phyloP scores from a whole-genome alignment of 2,797 vertebrate genomes.

The Sebastes nivosus region DNA sequence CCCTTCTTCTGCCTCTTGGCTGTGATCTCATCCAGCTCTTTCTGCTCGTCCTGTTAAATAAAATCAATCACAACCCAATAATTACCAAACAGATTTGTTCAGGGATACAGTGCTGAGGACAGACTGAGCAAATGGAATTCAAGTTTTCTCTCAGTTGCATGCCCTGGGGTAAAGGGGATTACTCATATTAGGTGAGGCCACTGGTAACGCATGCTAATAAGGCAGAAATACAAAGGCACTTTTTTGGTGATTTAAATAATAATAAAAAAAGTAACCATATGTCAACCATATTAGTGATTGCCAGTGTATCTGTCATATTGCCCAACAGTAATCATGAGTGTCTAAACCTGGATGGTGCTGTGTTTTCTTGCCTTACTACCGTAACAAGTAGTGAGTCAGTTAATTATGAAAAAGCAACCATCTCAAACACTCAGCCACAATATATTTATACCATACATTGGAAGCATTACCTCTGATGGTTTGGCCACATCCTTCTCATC shows the following conservation, averaged over 20 bases:
- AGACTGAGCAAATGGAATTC: background rate
- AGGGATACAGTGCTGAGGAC: background rate
- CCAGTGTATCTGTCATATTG: background rate
- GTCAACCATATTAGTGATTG: background rate
- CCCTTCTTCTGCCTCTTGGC: slow-evolving; percentile 98
- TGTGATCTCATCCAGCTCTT: slow-evolving; percentile 95
- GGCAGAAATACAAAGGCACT: background rate
- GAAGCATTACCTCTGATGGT: slow-evolving; percentile 89
- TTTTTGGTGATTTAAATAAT: background rate
- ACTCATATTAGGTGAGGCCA: background rate
- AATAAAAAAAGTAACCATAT: background rate
- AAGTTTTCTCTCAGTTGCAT: background rate
- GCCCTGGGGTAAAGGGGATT: background rate
- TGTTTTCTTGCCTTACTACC: background rate
- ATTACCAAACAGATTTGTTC: background rate
- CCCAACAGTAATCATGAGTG: background rate
- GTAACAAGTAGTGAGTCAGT: background rate
- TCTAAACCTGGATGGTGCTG: background rate
- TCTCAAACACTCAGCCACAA: background rate
- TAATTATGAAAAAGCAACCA: background rate
- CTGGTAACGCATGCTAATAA: background rate
- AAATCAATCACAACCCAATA: slow-evolving; percentile 11
- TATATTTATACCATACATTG: background rate
- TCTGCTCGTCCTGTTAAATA: slow-evolving; percentile 90
- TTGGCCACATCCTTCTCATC: slow-evolving; percentile 96